Evolutionary conservation across 2,113 vertebrate species (phyloP), one percentile per base, ranked within the genome.

Genomic region (Thinocorus orbignyianus): DNA sequence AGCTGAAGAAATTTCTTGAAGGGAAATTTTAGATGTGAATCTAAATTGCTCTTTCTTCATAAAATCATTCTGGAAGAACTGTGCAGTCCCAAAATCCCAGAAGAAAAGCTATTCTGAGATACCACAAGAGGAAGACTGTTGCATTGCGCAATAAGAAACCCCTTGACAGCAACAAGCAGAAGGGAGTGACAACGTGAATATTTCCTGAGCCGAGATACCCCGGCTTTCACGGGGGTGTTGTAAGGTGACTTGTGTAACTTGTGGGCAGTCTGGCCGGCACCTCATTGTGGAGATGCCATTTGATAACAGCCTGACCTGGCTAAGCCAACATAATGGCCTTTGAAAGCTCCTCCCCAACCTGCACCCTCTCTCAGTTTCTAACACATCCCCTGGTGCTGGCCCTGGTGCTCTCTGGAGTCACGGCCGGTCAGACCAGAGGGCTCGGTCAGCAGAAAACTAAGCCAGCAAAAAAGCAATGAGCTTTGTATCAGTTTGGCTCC

Each of bases 241-340:
- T 76, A 88, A 86, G 85, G 66, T 82, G 60, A 57, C 82, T 95
- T 92, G 79, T 88, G 92, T 90, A 94, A 88, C 46, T 60, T 73
- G 85, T 77, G 84, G 69, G 58, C 58, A 93, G 83, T 76, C 87
- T 90, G 90, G 66, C 74, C 2, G 17, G 81, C 81, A 88, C 79
- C 62, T 86, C 31, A 17, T 46, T 0, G 0, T 57, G 66, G 58
- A 93, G 85, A 76, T 80, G 26, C n/a, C 25, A 13, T 79, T 60
- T 68, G 77, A 91, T 93, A 89, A 68, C 39, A 39, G 31, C 70
- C 62, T 85, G 68, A 58, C 37, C 57, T 90, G 76, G 55, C 44
- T 81, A 69, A 77, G 80, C 37, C 54, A 52, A 22, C 33, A 11
- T 69, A 70, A 60, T 54, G 25, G 70, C 22, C 72, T 88, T 64